Conservation (phyloP, 2,888 invertebrate genomes). For the Pandemis cinnamomeana region DNA sequence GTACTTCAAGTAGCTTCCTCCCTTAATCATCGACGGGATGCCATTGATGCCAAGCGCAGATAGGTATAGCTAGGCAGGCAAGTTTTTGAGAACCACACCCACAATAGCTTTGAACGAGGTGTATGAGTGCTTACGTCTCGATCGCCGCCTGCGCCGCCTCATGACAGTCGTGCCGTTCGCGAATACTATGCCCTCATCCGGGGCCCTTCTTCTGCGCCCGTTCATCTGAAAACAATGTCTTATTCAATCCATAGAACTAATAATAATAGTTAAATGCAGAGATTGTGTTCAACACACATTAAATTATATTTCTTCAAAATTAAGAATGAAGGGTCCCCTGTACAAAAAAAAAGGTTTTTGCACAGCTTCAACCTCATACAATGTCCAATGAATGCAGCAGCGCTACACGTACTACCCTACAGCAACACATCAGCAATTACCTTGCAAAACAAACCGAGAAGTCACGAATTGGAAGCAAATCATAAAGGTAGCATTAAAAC, state of each 20-base stretch:
- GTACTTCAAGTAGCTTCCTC: too few relatives aligned
- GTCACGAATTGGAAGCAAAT: conserved; percentile 22
- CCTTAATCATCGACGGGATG: too few relatives aligned
- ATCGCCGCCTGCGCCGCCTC: conserved; percentile 69
- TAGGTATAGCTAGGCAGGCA: too few relatives aligned
- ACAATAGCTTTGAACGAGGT: too few relatives aligned
- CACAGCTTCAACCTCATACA: too few relatives aligned
- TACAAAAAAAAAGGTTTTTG: too few relatives aligned
- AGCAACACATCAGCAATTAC: conserved; percentile 4
- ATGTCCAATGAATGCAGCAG: background rate
- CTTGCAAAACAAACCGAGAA: conserved; percentile 16
- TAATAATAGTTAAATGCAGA: too few relatives aligned
- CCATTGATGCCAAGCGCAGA: too few relatives aligned
- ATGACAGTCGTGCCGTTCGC: conserved; percentile 77
- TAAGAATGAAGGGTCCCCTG: too few relatives aligned
- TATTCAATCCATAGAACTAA: background rate
- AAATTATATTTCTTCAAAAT: too few relatives aligned
- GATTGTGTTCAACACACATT: too few relatives aligned
- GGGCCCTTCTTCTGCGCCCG: conserved; percentile 72
- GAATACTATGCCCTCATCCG: conserved; percentile 74
- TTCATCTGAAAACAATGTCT: conserved; percentile 62
- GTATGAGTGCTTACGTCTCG: conserved; percentile 65
- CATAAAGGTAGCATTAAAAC: conserved; percentile 11
- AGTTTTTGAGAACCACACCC: too few relatives aligned
- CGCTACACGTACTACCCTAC: background rate